These are phyloP conservation scores for Mayetiola destructor DNA, from an alignment of 2,888 invertebrate species.

Conservation along the genomic window DNA sequence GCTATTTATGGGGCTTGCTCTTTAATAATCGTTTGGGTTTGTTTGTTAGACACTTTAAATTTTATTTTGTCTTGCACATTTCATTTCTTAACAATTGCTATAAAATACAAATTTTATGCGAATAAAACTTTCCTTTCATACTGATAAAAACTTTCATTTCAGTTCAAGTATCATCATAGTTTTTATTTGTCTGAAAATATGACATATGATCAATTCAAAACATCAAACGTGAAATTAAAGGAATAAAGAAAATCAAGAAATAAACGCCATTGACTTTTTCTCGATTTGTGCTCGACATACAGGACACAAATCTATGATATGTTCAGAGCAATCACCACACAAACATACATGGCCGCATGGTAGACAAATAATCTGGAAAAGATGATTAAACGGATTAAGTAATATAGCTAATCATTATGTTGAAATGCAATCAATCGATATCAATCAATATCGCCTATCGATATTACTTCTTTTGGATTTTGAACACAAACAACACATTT, in stretches of 20 bases:
- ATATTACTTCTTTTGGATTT: constrained; percentile 61
- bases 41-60: no score
- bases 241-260: constrained; percentile 38
- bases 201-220: no score
- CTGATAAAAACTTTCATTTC: no score
- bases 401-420: not conserved
- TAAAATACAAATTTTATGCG: no score
- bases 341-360: constrained; percentile 85
- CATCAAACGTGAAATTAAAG: no score
- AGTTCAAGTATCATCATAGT: no score
- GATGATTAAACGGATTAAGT: not conserved
- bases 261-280: constrained; percentile 60
- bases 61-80: no score
- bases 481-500: constrained; percentile 73
- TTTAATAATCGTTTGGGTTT: no score
- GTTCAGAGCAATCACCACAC: constrained; percentile 67
- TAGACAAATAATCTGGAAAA: constrained; percentile 56
- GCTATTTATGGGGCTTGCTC: no score
- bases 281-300: constrained; percentile 59
- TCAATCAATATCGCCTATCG: not conserved
- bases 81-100: no score
- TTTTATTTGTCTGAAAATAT: no score
- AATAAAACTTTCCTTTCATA: no score
- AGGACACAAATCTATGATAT: constrained; percentile 58
- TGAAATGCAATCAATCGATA: not conserved